Conservation (phyloP, 2,888 invertebrate genomes). For the Acleris sparsana region DNA sequence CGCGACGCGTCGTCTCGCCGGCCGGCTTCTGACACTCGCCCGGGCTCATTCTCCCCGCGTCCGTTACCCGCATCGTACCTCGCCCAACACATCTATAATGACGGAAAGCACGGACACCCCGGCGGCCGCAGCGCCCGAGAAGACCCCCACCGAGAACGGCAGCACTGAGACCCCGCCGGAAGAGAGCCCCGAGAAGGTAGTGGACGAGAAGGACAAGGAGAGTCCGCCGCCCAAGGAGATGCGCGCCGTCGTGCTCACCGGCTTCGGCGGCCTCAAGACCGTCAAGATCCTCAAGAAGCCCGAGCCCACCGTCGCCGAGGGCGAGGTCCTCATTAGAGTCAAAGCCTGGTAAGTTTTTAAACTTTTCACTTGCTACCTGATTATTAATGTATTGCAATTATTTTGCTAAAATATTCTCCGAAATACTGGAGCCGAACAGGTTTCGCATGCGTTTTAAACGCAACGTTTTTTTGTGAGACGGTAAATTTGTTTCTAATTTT, state of each 20-base stretch:
- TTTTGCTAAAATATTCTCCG: constrained; percentile 31
- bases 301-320: constrained; percentile 87
- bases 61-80: constrained; percentile 65
- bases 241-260: constrained; percentile 92
- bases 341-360: constrained; percentile 90
- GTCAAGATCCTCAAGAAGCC: constrained; percentile 92
- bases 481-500: constrained; percentile 18
- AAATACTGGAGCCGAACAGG: constrained; percentile 36
- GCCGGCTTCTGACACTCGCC: constrained; percentile 67
- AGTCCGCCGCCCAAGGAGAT: constrained; percentile 89
- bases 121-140: constrained; percentile 80
- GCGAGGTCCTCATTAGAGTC: constrained; percentile 91
- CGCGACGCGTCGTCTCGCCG: constrained; percentile 79
- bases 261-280: constrained; percentile 93
- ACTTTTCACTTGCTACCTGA: constrained; percentile 33
- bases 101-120: constrained; percentile 81
- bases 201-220: constrained; percentile 81
- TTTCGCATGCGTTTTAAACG: constrained; percentile 33
- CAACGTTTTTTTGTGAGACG: constrained; percentile 28
- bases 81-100: constrained; percentile 62
- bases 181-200: constrained; percentile 80
- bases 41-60: constrained; percentile 72
- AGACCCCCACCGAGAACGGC: constrained; percentile 82
- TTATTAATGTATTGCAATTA: constrained; percentile 39
- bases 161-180: constrained; percentile 76